Conservation (phyloP, 2,888 invertebrate genomes). For the Melanostoma scalare region DNA sequence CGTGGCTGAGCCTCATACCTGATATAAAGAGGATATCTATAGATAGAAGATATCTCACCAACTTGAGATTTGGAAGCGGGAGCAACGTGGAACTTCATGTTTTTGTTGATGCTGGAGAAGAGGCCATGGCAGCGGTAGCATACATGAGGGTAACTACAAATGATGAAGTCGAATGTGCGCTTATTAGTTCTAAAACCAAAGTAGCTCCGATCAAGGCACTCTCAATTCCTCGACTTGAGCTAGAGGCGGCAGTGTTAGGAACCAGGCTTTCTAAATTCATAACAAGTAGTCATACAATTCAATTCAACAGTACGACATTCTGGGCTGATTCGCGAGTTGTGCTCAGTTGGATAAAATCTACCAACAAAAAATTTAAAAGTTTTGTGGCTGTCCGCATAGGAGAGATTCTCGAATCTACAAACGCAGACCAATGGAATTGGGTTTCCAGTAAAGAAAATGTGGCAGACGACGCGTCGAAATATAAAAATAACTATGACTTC, state of each 20-base stretch:
- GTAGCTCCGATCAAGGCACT: constrained; percentile 10
- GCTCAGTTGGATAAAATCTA: constrained; percentile 23
- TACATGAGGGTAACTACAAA: not conserved
- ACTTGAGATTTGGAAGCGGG: too few species aligned
- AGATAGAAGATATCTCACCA: not conserved
- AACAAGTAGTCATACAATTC: constrained; percentile 2
- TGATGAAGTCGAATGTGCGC: too few species aligned
- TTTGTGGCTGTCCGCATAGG: constrained; percentile 24
- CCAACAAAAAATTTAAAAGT: too few species aligned
- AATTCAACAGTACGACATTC: not conserved
- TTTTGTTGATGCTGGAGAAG: constrained; percentile 10
- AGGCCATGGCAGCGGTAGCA: not conserved
- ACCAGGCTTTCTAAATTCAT: constrained; percentile 17
- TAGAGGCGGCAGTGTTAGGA: constrained; percentile 22
- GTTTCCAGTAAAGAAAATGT: constrained; percentile 7
- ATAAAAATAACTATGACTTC: not conserved
- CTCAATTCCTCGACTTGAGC: constrained; percentile 6
- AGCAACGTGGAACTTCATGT: not conserved
- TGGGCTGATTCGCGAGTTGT: constrained; percentile 32
- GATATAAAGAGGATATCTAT: not conserved
- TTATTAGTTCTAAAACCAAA: constrained; percentile 13
- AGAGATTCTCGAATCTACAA: constrained; percentile 24
- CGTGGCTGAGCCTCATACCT: not conserved
- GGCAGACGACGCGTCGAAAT: constrained; percentile 8
- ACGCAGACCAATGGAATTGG: constrained; percentile 3